phyloP scores from a whole-genome alignment of 2,888 invertebrate species.

The Phaonia tiefii region DNA sequence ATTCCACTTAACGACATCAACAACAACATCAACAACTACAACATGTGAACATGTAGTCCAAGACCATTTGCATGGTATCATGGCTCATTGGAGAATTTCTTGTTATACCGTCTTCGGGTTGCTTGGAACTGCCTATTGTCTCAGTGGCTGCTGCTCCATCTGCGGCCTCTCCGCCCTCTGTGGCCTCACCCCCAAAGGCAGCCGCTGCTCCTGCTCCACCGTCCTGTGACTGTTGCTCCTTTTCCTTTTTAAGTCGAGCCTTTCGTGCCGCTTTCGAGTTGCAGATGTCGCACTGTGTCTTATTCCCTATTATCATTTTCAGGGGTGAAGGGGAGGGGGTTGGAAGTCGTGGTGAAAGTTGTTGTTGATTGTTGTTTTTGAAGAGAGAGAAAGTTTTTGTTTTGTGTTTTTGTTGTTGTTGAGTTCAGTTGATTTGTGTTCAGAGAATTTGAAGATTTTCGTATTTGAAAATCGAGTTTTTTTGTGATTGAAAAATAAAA shows the following conservation, averaged over 20 bases:
- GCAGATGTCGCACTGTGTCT: slow-evolving; percentile 93
- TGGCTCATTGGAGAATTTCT: slow-evolving; percentile 34
- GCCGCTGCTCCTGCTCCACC: slow-evolving; percentile 77
- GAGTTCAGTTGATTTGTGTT: slow-evolving; percentile 33
- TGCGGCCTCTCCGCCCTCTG: slow-evolving; percentile 69
- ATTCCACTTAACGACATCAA: slow-evolving; percentile 58
- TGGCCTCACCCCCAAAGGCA: slow-evolving; percentile 72
- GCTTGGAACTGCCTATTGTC: slow-evolving; percentile 74
- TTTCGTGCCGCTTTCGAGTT: slow-evolving; percentile 88
- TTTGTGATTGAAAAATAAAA: slow-evolving; percentile 59
- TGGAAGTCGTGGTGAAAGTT: no score
- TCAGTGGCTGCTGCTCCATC: slow-evolving; percentile 80
- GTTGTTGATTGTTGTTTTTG: slow-evolving; percentile 25
- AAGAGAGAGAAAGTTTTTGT: slow-evolving; percentile 44
- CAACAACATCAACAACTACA: slow-evolving; percentile 9
- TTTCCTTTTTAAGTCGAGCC: slow-evolving; percentile 85
- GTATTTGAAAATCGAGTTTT: slow-evolving; percentile 40
- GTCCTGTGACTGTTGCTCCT: slow-evolving; percentile 81
- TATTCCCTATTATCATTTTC: slow-evolving; percentile 87
- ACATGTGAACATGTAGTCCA: not conserved
- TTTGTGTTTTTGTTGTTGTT: slow-evolving; percentile 27
- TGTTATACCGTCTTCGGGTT: slow-evolving; percentile 76
- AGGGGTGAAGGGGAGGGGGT: slow-evolving; percentile 57
- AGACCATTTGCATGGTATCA: slow-evolving; percentile 19
- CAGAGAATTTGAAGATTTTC: slow-evolving; percentile 34